Evolutionary conservation across 92 coral and sea anemone species (phyloP).

Genomic region (Epizoanthus ramosus): DNA sequence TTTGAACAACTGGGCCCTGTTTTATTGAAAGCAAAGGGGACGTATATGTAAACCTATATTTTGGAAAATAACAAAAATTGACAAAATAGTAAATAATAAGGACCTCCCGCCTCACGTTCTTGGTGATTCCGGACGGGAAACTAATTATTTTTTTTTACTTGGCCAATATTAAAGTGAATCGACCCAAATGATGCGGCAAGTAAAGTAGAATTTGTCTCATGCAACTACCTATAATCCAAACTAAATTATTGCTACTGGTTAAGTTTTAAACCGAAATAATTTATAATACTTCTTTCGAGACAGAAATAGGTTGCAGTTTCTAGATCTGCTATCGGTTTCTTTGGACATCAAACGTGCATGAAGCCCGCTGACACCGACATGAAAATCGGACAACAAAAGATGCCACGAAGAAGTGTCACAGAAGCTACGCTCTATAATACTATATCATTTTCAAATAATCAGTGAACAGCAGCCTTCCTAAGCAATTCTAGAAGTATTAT

Average conservation of each 20-base stretch:
- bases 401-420: slow-evolving; percentile 3
- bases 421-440: not conserved
- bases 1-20: too few relatives aligned
- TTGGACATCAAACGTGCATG: not conserved
- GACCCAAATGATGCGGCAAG: not conserved
- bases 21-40: too few relatives aligned
- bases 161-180: too few relatives aligned
- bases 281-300: not conserved
- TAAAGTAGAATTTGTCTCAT: not conserved
- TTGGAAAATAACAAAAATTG: too few relatives aligned
- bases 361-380: not conserved
- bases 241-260: not conserved
- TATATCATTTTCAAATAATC: not conserved
- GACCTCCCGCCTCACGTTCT: too few relatives aligned
- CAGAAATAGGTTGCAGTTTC: not conserved
- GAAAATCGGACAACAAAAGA: not conserved
- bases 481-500: too few relatives aligned
- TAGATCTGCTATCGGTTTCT: not conserved
- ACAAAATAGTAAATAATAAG: too few relatives aligned
- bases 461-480: too few relatives aligned
- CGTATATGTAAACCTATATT: too few relatives aligned
- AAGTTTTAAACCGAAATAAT: not conserved
- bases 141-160: too few relatives aligned
- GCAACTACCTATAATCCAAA: not conserved
- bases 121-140: too few relatives aligned